Evolutionary conservation across 92 coral and sea anemone species (phyloP), one percentile per base, ranked within the genome.

Genomic region (Plumapathes pennacea): DNA sequence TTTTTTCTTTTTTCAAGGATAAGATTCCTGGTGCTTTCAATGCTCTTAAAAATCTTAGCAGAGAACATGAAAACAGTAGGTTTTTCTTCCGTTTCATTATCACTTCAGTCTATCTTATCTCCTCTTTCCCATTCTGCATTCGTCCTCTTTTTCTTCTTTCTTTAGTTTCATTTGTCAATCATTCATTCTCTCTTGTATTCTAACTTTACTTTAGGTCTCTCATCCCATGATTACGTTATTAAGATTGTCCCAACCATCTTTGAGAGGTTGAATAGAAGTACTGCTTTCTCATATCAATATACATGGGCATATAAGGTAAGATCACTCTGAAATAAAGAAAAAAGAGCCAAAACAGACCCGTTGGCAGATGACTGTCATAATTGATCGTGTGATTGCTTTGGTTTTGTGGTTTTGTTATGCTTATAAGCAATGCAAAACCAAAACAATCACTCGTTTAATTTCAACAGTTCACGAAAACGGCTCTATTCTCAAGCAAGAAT

Each of bases 271-370:
- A 95, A 92, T 77, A 96, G 96, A 10, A 81, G 75, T 12, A 69
- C 63, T 38, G 81, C 81, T 37, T 85, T 81, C 47, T 89, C 98
- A 5, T 92, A 89, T 56, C 98, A 92, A 53, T 92, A 92, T 49
- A 92, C 98, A 0, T 92, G 98, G 98, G 98, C 98, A 20, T 75
- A 92, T 45, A 92, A 92, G 86, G 97, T 90, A 25, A 33, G 36
- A n/a, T n/a, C n/a, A n/a, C n/a, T n/a, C n/a, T 15, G 4, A 32
- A 17, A 12, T 17, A 4, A n/a, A 14, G 10, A 27, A 24, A 3
- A 53, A n/a, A n/a, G n/a, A n/a, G n/a, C n/a, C n/a, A n/a, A n/a
- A n/a, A n/a, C n/a, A n/a, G n/a, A n/a, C n/a, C n/a, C n/a, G n/a
- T n/a, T n/a, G n/a, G n/a, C n/a, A n/a, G n/a, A n/a, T n/a, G n/a